Base-by-base conservation (phyloP, 2,797 vertebrate species). In the Pseudomugil tenellus region DNA sequence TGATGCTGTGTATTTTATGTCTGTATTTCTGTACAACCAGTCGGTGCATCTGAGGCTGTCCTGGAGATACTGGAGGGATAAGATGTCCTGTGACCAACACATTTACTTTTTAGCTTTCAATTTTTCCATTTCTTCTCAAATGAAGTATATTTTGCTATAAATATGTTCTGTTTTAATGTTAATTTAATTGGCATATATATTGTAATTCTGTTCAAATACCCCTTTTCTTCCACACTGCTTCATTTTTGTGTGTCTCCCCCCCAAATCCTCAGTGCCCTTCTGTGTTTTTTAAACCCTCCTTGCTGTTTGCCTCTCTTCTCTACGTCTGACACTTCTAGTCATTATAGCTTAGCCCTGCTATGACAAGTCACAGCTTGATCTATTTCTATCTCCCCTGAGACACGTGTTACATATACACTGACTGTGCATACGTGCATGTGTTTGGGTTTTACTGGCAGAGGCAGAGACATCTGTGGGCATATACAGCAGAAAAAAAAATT, bases 371-470 rank as follows among this genome's bases (percentile, higher is more conserved):
- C 13, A 16, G 64, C 65, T 84, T 86, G 75, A 87, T 88, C 84
- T 90, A 90, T 90, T 91, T 89, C 83, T 85, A 84, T 89, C 79
- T 76, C 54, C 51, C 58, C 69, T 25, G 67, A 76, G 73, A 84
- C 69, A 81, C 76, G 81, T 84, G 81, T 87, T 83, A 73, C 61
- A 83, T 80, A 75, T 26, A 67, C 62, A 62, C 74, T 79, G 76
- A 81, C 79, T 83, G 77, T 74, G 72, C 21, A 28, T 56, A 56
- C 53, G 37, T 72, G 62, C 51, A 34, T 54, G 29, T 59, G 64
- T 63, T 55, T 53, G n/a, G 48, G 25, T 25, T 60, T 16, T 12
- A 55, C 35, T 26, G 54, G 56, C 28, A 63, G 63, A 76, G 28
- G 53, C 14, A 6, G 14, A 19, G 63, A 72, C 63, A 63, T 79